phyloP scores from a whole-genome alignment of 2,888 invertebrate species.

The Coronaproctus castanopsis region DNA sequence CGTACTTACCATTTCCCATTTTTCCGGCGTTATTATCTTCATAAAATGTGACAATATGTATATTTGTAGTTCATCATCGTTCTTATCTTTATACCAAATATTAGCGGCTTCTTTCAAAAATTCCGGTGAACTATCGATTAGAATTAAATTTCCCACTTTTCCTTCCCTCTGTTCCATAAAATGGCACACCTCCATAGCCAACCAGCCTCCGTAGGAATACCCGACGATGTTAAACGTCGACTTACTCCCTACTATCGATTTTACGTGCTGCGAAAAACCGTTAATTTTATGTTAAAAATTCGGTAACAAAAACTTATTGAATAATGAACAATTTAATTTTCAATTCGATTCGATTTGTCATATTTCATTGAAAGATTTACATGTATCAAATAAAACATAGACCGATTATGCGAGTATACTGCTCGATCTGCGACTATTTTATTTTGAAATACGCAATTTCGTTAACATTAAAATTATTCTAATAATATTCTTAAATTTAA shows the following conservation, averaged over 20 bases:
- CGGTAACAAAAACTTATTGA: no score
- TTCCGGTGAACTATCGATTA: constrained; percentile 65
- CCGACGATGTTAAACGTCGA: constrained; percentile 48
- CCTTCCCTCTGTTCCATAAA: constrained; percentile 43
- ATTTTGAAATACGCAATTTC: no score
- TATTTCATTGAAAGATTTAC: no score
- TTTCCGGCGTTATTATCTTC: not conserved
- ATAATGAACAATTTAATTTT: no score
- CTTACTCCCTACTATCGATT: not conserved
- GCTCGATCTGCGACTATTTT: no score
- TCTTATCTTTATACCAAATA: not conserved
- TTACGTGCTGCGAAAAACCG: not conserved
- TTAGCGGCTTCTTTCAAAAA: constrained; percentile 32
- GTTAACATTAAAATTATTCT: no score
- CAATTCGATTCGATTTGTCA: no score
- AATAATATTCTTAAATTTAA: no score
- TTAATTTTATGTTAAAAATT: no score
- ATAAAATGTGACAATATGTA: not conserved
- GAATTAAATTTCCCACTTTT: constrained; percentile 39
- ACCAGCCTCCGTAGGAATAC: constrained; percentile 68
- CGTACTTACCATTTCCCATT: not conserved
- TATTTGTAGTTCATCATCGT: not conserved
- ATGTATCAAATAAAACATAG: no score
- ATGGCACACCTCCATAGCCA: constrained; percentile 54
- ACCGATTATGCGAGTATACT: no score